A percentile compares a stretch with the other conserved stretches of the same genome.
These are phyloP conservation scores for Slavum lentiscoides DNA, from an alignment of 2,888 invertebrate genomes.

Conservation along the genomic window DNA sequence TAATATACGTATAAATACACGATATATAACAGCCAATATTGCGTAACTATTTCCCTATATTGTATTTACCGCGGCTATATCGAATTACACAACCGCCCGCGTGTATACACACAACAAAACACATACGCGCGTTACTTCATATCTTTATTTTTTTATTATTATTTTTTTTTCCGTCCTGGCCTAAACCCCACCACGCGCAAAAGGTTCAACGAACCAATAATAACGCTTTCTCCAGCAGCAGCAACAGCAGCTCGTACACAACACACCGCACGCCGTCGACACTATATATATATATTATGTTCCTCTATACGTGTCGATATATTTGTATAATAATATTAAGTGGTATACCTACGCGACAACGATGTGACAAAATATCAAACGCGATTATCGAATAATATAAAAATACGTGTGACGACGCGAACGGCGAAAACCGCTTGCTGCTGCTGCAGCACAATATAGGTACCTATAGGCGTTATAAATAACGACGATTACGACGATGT, in stretches of 20 bases:
- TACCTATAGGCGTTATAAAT: no score
- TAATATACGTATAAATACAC: background rate
- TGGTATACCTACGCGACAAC: background rate
- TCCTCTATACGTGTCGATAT: background rate
- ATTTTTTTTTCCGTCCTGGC: background rate
- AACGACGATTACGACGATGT: no score
- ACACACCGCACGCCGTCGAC: background rate
- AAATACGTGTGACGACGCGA: background rate
- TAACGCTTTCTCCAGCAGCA: slow-evolving; percentile 43
- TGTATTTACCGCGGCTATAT: slow-evolving; percentile 21
- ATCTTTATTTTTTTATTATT: slow-evolving; percentile 27
- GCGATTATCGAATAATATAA: slow-evolving; percentile 39
- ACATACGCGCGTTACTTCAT: slow-evolving; percentile 24
- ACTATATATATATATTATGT: background rate
- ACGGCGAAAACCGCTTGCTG: slow-evolving; percentile 22
- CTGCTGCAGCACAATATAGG: no score
- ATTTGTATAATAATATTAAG: background rate
- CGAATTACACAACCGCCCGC: slow-evolving; percentile 40
- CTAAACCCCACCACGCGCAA: background rate
- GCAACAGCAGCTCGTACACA: background rate
- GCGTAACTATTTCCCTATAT: slow-evolving; percentile 20
- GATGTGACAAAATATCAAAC: slow-evolving; percentile 27
- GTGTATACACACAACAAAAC: slow-evolving; percentile 3
- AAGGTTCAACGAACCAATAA: slow-evolving; percentile 49
- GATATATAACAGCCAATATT: slow-evolving; percentile 4